Conservation (phyloP, 1,140 invertebrate species). For the Drosophila seguyi region DNA sequence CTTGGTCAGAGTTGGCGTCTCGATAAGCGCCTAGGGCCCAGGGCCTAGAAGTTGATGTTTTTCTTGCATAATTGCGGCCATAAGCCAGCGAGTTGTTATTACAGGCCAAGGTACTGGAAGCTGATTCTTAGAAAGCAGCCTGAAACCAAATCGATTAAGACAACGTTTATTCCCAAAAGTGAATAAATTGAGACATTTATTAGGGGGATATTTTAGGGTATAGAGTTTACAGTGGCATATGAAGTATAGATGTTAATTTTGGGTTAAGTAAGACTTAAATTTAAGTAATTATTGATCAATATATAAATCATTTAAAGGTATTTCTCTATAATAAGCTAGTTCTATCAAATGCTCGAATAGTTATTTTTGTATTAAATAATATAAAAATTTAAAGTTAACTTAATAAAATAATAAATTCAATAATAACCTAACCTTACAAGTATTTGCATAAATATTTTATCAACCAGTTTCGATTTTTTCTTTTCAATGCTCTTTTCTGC, state of each 20-base stretch:
- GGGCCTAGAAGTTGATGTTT: slow-evolving; percentile 52
- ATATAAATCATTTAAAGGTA: not conserved
- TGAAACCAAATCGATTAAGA: slow-evolving; percentile 43
- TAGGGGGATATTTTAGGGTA: not conserved
- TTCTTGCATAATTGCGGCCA: slow-evolving; percentile 54
- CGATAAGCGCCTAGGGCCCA: slow-evolving; percentile 45
- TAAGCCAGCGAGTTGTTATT: slow-evolving; percentile 18
- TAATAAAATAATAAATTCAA: not conserved
- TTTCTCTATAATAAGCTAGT: too few relatives aligned
- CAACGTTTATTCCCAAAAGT: slow-evolving; percentile 23
- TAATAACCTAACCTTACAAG: not conserved
- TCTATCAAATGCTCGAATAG: not conserved
- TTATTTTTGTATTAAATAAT: not conserved
- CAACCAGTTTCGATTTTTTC: not conserved
- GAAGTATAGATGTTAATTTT: not conserved
- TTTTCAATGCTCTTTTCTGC: not conserved
- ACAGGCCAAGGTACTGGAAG: slow-evolving; percentile 48
- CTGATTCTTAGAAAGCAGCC: slow-evolving; percentile 11
- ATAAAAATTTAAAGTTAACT: too few relatives aligned
- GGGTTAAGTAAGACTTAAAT: too few relatives aligned
- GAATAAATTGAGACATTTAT: slow-evolving; percentile 12
- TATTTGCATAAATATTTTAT: not conserved
- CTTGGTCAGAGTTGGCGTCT: slow-evolving; percentile 17
- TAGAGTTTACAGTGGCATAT: not conserved
- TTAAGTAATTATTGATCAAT: too few relatives aligned